Evolutionary conservation across 2,797 vertebrate genomes (phyloP).

Genomic region (Nannoperca australis): DNA sequence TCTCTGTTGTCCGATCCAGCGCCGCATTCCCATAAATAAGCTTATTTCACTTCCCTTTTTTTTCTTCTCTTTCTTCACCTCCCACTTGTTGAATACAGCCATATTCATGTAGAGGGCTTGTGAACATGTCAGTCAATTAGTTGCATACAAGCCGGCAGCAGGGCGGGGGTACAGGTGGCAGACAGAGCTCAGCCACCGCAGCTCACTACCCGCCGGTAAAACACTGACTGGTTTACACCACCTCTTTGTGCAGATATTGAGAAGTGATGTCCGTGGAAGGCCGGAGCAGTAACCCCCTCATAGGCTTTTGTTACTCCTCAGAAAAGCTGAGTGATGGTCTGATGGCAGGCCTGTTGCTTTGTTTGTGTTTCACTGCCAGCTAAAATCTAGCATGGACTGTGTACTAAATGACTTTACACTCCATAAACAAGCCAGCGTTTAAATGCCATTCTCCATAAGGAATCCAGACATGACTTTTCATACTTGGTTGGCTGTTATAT

Average conservation of each 20-base stretch:
- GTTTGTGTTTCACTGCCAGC: conserved; percentile 35
- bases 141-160: conserved; percentile 2
- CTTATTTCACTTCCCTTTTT: not conserved
- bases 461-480: not conserved
- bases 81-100: conserved; percentile 60
- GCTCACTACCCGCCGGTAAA: conserved; percentile 66
- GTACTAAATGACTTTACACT: not conserved
- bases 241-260: conserved; percentile 54
- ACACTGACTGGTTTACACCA: conserved; percentile 55
- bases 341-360: conserved; percentile 28
- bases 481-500: not conserved
- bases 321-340: conserved; percentile 25
- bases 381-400: not conserved
- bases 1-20: not conserved
- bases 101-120: conserved; percentile 28
- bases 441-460: conserved; percentile 4
- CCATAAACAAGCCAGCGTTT: not conserved
- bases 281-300: conserved; percentile 26
- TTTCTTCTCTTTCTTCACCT: too few relatives aligned
- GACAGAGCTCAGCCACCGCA: conserved; percentile 29
- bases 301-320: conserved; percentile 40
- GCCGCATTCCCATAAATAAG: too few relatives aligned
- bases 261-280: conserved; percentile 49
- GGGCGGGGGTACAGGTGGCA: conserved; percentile 58
- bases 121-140: conserved; percentile 44